Base-by-base conservation (phyloP, 2,113 vertebrate genomes). In the Lepus europaeus region DNA sequence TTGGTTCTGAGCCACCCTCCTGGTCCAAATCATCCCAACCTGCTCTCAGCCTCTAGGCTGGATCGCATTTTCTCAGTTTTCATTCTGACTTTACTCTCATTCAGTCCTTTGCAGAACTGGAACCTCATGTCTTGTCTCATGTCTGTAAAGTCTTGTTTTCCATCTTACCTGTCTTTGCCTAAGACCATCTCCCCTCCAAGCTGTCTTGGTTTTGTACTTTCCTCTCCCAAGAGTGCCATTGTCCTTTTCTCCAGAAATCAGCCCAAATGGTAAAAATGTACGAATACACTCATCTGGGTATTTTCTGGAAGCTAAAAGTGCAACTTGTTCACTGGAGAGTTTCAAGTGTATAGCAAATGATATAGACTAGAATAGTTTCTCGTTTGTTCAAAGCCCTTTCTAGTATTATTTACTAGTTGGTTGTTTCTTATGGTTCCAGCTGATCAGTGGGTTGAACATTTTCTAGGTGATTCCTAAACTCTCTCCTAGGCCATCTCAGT, bases 281-380 rank as follows among this genome's bases (percentile, higher is more conserved):
- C 33, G 9, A 69, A 8, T n/a, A 13, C 78, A 6, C 17, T 33
- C 25, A 82, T 87, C 64, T 56, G 61, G 39, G 77, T 51, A 22
- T 49, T 86, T 94, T 64, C 89, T 68, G 22, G 66, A 93, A 53
- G n/a, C 31, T 70, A 82, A 9, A 20, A 87, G 16, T 51, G 64
- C 4, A 82, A 22, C 29, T 81, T 56, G 59, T 72, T 84, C 59
- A 51, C 22, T 74, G 14, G 22, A 78, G 29, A 64, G 83, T 91
- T 92, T 94, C 59, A 66, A 77, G 49, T 39, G 4, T 72, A 16
- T 61, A 66, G 78, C 36, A 86, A 94, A 76, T 70, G 23, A 23
- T 10, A 1, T 23, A 76, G 39, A 33, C 9, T 39, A 39, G 33
- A 72, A 68, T 33, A 68, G 29, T 73, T 70, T 90, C 31, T 56